These are phyloP conservation scores for Danaus chrysippus DNA, from an alignment of 2,888 invertebrate genomes.

Conservation along the genomic window DNA sequence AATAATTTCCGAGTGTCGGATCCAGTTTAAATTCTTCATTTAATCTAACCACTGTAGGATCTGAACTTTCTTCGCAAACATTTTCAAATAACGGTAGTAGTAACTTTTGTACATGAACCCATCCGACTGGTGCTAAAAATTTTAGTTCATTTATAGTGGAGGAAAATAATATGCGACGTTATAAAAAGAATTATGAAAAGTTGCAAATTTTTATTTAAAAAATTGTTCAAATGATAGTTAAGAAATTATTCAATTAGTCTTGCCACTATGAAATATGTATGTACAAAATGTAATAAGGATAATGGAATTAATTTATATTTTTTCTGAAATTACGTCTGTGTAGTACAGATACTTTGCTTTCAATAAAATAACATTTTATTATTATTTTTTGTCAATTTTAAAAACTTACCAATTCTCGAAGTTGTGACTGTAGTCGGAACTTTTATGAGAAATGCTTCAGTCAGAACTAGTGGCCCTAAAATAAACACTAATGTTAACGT, in stretches of 20 bases:
- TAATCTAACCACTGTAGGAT: conserved; percentile 44
- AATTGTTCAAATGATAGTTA: too few species aligned
- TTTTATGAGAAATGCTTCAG: conserved; percentile 57
- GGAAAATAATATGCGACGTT: conserved; percentile 12
- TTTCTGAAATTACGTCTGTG: too few species aligned
- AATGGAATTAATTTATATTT: too few species aligned
- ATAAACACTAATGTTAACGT: conserved; percentile 46
- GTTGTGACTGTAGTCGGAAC: conserved; percentile 46
- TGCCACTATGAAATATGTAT: too few species aligned
- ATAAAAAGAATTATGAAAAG: neutral
- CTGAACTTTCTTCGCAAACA: conserved; percentile 59
- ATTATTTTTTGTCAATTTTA: too few species aligned
- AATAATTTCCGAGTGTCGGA: conserved; percentile 48
- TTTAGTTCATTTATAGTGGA: too few species aligned
- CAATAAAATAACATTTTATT: too few species aligned
- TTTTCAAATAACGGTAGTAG: conserved; percentile 65
- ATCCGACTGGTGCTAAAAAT: conserved; percentile 49
- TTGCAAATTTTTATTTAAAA: too few species aligned
- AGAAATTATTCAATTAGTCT: too few species aligned
- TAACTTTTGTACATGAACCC: conserved; percentile 59
- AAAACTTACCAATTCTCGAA: conserved; percentile 34
- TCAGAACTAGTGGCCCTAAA: conserved; percentile 35
- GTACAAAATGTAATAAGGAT: too few species aligned
- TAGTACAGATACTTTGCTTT: too few species aligned
- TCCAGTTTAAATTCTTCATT: conserved; percentile 54